A percentile compares a stretch with the other conserved stretches of the same genome.
Evolutionary conservation across 37 sponge, comb jelly and placozoan species (phyloP).

Genomic region (Aplysina aerophoba): DNA sequence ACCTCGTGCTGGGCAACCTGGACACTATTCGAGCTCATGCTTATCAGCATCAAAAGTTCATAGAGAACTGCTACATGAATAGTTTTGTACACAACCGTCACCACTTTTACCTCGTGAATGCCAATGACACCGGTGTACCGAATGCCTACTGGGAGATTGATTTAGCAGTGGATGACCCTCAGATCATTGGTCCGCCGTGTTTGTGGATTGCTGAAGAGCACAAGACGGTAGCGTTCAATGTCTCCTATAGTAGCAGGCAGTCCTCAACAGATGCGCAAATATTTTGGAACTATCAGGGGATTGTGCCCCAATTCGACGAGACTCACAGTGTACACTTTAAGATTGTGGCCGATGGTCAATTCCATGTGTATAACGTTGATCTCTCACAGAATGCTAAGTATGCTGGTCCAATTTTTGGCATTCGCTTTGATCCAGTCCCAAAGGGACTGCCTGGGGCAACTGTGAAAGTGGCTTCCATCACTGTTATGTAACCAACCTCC

Average conservation of each 20-base stretch:
- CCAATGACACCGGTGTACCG: slow-evolving; percentile 28
- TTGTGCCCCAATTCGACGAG: slow-evolving; percentile 12
- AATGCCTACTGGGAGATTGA: slow-evolving; percentile 32
- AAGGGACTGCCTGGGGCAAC: slow-evolving; percentile 8
- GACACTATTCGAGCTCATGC: slow-evolving; percentile 24
- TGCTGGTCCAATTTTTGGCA: slow-evolving; percentile 2
- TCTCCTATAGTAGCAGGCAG: slow-evolving; percentile 10
- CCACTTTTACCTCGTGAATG: slow-evolving; percentile 16
- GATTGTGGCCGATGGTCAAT: slow-evolving; percentile 25
- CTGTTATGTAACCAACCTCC: not conserved
- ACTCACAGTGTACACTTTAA: slow-evolving; percentile 6
- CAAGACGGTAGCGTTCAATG: slow-evolving; percentile 10
- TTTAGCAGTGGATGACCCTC: slow-evolving; percentile 16
- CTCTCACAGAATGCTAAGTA: slow-evolving; percentile 20
- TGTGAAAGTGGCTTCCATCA: slow-evolving; percentile 3
- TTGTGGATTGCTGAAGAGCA: slow-evolving; percentile 37
- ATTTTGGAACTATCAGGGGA: slow-evolving; percentile 14
- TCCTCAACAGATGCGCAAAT: slow-evolving; percentile 29
- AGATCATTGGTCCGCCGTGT: slow-evolving; percentile 26
- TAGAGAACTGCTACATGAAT: not conserved
- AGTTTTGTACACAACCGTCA: not conserved
- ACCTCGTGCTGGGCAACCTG: slow-evolving; percentile 34
- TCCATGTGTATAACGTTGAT: slow-evolving; percentile 15
- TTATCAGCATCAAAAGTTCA: not conserved
- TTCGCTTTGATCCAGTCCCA: slow-evolving; percentile 45